These are phyloP conservation scores for Diabrotica balteata DNA, from an alignment of 2,888 invertebrate species.

Conservation along the genomic window DNA sequence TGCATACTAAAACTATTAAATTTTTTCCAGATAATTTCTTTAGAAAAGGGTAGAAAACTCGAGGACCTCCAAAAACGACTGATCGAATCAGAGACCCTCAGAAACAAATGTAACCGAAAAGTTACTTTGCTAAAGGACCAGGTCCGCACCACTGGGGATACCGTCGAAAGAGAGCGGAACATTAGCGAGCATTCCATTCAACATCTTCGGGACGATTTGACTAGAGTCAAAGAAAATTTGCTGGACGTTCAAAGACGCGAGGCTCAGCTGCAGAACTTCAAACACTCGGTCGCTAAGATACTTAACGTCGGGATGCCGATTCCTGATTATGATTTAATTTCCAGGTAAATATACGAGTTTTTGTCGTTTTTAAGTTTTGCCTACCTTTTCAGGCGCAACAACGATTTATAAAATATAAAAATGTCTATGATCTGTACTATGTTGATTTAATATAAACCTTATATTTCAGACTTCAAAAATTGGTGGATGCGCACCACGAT, in stretches of 20 bases:
- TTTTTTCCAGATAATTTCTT: constrained; percentile 73
- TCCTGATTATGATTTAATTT: constrained; percentile 67
- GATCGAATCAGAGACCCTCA: constrained; percentile 80
- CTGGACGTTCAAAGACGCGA: constrained; percentile 79
- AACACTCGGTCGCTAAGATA: constrained; percentile 66
- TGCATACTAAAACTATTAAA: background rate
- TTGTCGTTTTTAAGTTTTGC: too few species aligned
- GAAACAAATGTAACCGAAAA: constrained; percentile 77
- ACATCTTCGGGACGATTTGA: constrained; percentile 78
- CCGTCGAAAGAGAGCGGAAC: constrained; percentile 74
- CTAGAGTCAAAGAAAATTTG: constrained; percentile 75
- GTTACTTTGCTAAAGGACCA: constrained; percentile 77
- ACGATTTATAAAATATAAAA: too few species aligned
- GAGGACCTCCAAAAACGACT: constrained; percentile 83
- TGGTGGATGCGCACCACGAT: constrained; percentile 87
- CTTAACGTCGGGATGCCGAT: constrained; percentile 64
- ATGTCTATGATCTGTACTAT: too few species aligned
- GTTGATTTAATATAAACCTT: too few species aligned
- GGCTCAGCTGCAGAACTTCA: constrained; percentile 79
- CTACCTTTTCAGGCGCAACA: too few species aligned
- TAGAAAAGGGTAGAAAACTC: constrained; percentile 83
- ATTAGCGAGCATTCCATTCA: constrained; percentile 74
- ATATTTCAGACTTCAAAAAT: constrained; percentile 73
- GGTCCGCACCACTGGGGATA: constrained; percentile 70
- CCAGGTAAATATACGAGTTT: constrained; percentile 24